Conservation (phyloP, 2,888 invertebrate genomes). For the Acronicta aceris region DNA sequence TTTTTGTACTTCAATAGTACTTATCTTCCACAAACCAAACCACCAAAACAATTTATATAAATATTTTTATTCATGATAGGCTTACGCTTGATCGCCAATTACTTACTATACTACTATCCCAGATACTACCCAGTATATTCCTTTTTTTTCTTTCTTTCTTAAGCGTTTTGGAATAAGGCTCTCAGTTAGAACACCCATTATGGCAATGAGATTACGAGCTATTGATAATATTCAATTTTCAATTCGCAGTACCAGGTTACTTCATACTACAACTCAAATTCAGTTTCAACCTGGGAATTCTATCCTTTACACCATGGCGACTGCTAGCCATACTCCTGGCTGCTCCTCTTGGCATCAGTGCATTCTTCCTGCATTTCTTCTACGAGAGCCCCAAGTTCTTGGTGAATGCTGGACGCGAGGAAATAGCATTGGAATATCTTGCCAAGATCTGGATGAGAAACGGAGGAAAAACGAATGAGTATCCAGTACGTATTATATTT, state of each 20-base stretch:
- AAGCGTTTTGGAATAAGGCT: no score
- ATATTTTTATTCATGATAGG: no score
- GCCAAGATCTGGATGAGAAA: constrained; percentile 88
- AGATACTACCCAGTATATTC: no score
- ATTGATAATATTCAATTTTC: background rate
- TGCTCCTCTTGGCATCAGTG: constrained; percentile 88
- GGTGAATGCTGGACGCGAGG: constrained; percentile 88
- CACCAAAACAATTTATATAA: no score
- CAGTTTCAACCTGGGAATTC: constrained; percentile 53
- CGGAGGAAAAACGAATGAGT: constrained; percentile 61
- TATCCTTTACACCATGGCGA: constrained; percentile 69
- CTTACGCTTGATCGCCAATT: no score
- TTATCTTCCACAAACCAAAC: no score
- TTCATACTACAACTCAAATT: constrained; percentile 59
- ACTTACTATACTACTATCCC: no score
- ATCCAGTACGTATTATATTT: constrained; percentile 26
- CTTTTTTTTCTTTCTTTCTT: no score
- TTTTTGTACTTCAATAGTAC: no score
- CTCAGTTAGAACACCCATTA: no score
- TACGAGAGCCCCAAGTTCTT: constrained; percentile 93
- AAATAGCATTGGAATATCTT: constrained; percentile 89
- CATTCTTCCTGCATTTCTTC: constrained; percentile 84
- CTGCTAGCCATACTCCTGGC: constrained; percentile 72
- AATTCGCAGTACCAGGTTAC: constrained; percentile 57
- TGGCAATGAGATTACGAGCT: no score